Base-by-base conservation (phyloP, 2,113 vertebrate genomes). In the Tenrec ecaudatus region DNA sequence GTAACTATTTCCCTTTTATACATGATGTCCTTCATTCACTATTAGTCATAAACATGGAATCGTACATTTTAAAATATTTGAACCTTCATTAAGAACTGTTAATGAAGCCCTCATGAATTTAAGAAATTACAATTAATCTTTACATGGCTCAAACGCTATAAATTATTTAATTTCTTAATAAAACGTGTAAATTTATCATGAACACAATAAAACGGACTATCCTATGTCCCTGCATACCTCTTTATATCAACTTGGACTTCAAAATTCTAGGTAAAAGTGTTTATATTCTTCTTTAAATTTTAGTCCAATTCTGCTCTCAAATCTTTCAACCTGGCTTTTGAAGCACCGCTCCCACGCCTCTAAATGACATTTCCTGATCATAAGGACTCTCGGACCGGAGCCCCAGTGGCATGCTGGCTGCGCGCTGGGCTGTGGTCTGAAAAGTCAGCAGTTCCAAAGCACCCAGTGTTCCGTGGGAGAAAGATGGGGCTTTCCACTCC, bases 11-110 rank as follows among this genome's bases (percentile, higher is more conserved):
- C 2, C 60, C 47, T 81, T 81, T 60, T 11, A 22, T 77, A 6
- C 64, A 4, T 43, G 23, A 27, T 81, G 78, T 53, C 6, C 6
- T 5, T 80, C 66, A 86, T 20, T 33, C 22, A 87, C 60, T 66
- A 71, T 66, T 89, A 81, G 33, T 68, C 11, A 87, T 87, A 80
- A 62, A 84, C 68, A 75, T 90, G n/a, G n/a, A n/a, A n/a, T n/a
- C n/a, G n/a, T 89, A 87, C 43, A 82, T 38, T 76, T 69, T 33
- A 77, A 22, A 76, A 83, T 73, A 7, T 31, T 79, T 89, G n/a
- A 71, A 69, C 14, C 1, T 62, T 93, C n/a, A 89, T 33, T 93
- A 29, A 25, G 88, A 80, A 69, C 15, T 86, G 75, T 86, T 80
- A 69, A 78, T 89, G 27, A 83, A 68, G 79, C 1, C 19, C 17